Conservation (phyloP, 2,888 invertebrate genomes). For the Druceiella hillmani region DNA sequence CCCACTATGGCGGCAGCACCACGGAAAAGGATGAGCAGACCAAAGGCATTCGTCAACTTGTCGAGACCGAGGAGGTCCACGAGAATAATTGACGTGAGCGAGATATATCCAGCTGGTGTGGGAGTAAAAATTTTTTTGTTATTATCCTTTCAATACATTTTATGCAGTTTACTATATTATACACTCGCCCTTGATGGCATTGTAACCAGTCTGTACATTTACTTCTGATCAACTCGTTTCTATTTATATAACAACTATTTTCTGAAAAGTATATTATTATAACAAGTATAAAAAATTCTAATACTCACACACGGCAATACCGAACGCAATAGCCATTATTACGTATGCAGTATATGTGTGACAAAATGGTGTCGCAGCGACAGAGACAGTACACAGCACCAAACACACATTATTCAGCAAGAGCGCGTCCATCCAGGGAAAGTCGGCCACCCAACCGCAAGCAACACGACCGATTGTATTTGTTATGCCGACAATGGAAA, state of each 20-base stretch:
- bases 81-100: constrained; percentile 94
- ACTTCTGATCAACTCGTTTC: no score
- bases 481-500: constrained; percentile 86
- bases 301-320: constrained; percentile 82
- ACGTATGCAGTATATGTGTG: constrained; percentile 69
- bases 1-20: constrained; percentile 91
- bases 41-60: constrained; percentile 95
- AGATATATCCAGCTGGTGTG: constrained; percentile 88
- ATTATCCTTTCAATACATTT: no score
- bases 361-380: constrained; percentile 81
- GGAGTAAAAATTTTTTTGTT: no score
- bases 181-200: no score
- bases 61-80: constrained; percentile 95
- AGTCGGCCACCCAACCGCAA: constrained; percentile 88
- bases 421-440: constrained; percentile 86
- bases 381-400: constrained; percentile 81
- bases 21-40: constrained; percentile 89
- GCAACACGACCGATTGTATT: constrained; percentile 89
- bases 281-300: background rate
- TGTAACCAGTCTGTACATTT: no score
- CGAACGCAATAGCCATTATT: constrained; percentile 81
- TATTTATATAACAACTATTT: background rate
- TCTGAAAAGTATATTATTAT: background rate
- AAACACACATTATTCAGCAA: constrained; percentile 91
- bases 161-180: no score